A percentile compares a stretch with the other conserved stretches of the same genome.
Evolutionary conservation across 92 coral and sea anemone species (phyloP).

Genomic region (Zoanthus sociatus): DNA sequence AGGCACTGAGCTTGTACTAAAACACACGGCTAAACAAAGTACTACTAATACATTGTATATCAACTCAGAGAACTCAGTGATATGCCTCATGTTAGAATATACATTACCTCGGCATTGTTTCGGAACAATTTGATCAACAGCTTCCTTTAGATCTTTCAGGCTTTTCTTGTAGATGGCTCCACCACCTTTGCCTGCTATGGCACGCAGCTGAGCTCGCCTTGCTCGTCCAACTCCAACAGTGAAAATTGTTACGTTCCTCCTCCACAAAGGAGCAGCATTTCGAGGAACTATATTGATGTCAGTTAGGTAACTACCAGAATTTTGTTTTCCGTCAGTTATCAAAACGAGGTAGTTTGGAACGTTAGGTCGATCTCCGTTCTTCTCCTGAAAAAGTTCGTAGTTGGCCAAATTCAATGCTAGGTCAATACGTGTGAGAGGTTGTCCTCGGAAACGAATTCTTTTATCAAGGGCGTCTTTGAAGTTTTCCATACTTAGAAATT

Average conservation of each 20-base stretch:
- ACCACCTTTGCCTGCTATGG: conserved; percentile 14
- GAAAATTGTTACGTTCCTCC: conserved; percentile 28
- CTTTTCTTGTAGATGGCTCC: background rate
- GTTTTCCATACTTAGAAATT: background rate
- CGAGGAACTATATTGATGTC: background rate
- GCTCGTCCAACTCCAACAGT: conserved; percentile 27
- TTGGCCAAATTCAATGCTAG: conserved; percentile 39
- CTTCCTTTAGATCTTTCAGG: conserved; percentile 1
- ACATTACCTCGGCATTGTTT: conserved; percentile 22
- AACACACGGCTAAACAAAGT: no score
- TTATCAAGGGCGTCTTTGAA: conserved; percentile 24
- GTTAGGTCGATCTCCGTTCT: conserved; percentile 40
- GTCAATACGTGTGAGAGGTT: conserved; percentile 29
- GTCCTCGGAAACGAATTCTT: background rate
- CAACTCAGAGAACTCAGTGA: no score
- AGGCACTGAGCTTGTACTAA: no score
- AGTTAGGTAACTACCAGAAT: background rate
- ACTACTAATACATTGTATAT: no score
- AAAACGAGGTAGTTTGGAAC: conserved; percentile 20
- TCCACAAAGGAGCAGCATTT: conserved; percentile 25
- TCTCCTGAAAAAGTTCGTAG: conserved; percentile 2
- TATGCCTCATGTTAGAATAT: no score
- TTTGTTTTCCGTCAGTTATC: conserved; percentile 38
- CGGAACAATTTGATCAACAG: conserved; percentile 30
- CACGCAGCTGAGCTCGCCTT: background rate